These are phyloP conservation scores for Phortica magna DNA, from an alignment of 2,888 invertebrate genomes.

Conservation along the genomic window DNA sequence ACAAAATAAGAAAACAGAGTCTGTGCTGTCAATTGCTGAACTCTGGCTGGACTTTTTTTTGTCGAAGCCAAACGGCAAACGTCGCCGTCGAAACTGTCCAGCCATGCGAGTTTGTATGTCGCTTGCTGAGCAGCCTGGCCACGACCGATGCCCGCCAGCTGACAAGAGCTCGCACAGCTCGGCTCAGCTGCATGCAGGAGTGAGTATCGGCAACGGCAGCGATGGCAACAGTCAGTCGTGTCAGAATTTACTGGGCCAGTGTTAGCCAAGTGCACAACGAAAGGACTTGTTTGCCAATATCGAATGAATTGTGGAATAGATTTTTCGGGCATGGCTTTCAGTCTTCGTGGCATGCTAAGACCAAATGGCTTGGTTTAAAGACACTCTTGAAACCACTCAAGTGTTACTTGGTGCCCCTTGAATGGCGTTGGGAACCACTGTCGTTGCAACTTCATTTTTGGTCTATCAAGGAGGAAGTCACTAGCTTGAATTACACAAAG, in stretches of 20 bases:
- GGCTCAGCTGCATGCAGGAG: not conserved
- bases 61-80: not conserved
- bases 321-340: too few relatives aligned
- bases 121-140: not conserved
- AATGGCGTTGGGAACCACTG: conserved; percentile 23
- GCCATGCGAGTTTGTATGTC: not conserved
- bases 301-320: too few relatives aligned
- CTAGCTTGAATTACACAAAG: conserved; percentile 13
- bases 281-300: not conserved
- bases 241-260: conserved; percentile 32
- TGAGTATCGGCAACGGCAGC: not conserved
- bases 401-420: not conserved
- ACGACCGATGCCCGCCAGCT: not conserved
- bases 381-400: not conserved
- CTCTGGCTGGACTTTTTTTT: not conserved
- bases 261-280: conserved; percentile 14
- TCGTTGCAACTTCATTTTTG: conserved; percentile 1
- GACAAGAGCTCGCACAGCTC: not conserved
- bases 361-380: too few relatives aligned
- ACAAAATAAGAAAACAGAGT: not conserved
- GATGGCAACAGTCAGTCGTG: conserved; percentile 36
- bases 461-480: conserved; percentile 29
- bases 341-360: too few relatives aligned
- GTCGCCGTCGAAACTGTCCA: not conserved
- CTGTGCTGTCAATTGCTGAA: not conserved